Conservation (phyloP, 2,113 vertebrate genomes). For the Pygoscelis antarcticus region DNA sequence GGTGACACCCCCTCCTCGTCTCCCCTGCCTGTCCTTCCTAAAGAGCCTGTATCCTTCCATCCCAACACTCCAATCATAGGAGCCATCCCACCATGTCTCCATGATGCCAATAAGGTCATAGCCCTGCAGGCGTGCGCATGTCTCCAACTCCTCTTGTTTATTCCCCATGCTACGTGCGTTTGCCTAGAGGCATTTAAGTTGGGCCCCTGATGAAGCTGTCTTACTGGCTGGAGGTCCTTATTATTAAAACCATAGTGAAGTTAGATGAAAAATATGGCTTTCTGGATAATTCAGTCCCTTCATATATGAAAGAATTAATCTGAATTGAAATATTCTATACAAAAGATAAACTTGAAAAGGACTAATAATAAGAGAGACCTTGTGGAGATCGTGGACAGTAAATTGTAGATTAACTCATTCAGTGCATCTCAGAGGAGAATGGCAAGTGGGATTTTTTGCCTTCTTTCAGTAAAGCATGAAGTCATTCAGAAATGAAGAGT, state of each 20-base stretch:
- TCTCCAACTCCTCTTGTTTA: too few species aligned
- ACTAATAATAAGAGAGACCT: not conserved
- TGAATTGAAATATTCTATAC: not conserved
- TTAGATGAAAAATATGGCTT: not conserved
- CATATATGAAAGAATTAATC: not conserved
- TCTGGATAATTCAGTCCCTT: not conserved
- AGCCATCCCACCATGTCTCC: too few species aligned
- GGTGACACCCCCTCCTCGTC: too few species aligned
- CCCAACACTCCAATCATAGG: too few species aligned
- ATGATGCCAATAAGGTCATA: too few species aligned
- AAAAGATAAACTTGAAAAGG: not conserved
- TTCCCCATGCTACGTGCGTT: too few species aligned
- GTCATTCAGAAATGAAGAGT: not conserved
- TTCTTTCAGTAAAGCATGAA: not conserved
- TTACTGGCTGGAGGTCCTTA: too few species aligned
- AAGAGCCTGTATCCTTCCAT: too few species aligned
- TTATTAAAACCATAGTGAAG: not conserved
- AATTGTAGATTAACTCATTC: not conserved
- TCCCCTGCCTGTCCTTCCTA: too few species aligned
- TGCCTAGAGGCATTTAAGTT: too few species aligned
- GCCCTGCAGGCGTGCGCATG: too few species aligned
- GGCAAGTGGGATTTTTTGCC: not conserved
- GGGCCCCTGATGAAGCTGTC: too few species aligned
- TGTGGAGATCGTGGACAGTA: not conserved
- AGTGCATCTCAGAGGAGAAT: not conserved